A percentile compares a stretch with the other conserved stretches of the same genome.
Conservation (phyloP, 2,113 vertebrate genomes). For the Pseudorectes ferrugineus region DNA sequence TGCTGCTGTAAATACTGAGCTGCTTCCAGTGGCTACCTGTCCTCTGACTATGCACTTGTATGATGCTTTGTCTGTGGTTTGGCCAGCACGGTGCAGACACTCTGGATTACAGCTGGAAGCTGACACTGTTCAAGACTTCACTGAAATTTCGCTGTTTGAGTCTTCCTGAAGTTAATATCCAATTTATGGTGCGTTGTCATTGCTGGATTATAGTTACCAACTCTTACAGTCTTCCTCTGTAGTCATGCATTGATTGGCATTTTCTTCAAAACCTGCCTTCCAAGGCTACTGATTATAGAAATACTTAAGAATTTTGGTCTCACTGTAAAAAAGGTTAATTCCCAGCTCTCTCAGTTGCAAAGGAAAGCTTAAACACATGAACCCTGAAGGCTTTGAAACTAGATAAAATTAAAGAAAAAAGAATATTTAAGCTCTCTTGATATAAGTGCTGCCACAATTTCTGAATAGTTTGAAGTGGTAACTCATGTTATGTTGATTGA, state of each 20-base stretch:
- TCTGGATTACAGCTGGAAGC: background rate
- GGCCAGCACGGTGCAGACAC: background rate
- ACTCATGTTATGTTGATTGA: background rate
- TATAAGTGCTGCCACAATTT: background rate
- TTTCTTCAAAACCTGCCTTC: background rate
- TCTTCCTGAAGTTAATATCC: background rate
- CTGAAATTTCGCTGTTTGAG: background rate
- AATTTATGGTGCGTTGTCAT: background rate
- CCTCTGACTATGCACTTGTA: background rate
- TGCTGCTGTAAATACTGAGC: background rate
- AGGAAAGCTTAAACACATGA: background rate
- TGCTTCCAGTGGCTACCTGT: background rate
- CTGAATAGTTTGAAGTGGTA: background rate
- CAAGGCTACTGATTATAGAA: background rate
- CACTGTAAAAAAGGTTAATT: background rate
- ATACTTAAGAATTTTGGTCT: background rate
- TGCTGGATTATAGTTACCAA: background rate
- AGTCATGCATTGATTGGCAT: background rate
- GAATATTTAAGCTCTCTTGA: background rate
- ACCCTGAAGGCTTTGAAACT: background rate
- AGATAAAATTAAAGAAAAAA: constrained; percentile 1
- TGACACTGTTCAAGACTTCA: background rate
- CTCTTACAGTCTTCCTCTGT: background rate
- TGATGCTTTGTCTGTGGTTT: background rate
- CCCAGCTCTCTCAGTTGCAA: background rate